Evolutionary conservation across 2,797 vertebrate species (phyloP).

Genomic region (Peromyscus eremicus): DNA sequence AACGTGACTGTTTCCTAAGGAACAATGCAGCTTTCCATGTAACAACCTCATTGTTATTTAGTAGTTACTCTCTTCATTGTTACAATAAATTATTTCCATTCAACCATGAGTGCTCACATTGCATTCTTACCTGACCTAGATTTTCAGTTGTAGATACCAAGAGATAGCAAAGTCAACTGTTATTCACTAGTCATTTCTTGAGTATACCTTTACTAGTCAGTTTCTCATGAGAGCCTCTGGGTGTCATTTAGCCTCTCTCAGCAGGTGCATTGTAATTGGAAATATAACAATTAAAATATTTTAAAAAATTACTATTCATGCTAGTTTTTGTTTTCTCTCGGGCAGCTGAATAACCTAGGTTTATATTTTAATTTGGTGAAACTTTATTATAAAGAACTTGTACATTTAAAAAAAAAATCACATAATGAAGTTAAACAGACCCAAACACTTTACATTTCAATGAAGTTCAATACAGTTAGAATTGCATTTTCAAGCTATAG

Average conservation of each 20-base stretch:
- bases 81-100: neutral
- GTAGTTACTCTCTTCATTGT: neutral
- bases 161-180: neutral
- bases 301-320: conserved; percentile 63
- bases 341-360: conserved; percentile 64
- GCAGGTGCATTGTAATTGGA: conserved; percentile 74
- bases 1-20: neutral
- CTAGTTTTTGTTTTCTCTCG: conserved; percentile 71
- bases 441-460: neutral
- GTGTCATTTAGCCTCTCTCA: conserved; percentile 82
- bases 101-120: neutral
- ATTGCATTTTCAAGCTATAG: neutral
- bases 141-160: neutral
- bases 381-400: neutral
- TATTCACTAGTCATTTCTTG: conserved; percentile 26
- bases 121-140: neutral
- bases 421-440: neutral
- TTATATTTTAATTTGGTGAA: neutral
- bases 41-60: neutral
- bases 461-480: neutral
- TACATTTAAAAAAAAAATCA: neutral
- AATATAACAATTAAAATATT: conserved; percentile 37
- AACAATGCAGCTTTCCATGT: neutral
- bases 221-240: conserved; percentile 78
- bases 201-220: conserved; percentile 72